Conservation (phyloP, 1,140 invertebrate genomes). For the Lamellibrachia luymesi region DNA sequence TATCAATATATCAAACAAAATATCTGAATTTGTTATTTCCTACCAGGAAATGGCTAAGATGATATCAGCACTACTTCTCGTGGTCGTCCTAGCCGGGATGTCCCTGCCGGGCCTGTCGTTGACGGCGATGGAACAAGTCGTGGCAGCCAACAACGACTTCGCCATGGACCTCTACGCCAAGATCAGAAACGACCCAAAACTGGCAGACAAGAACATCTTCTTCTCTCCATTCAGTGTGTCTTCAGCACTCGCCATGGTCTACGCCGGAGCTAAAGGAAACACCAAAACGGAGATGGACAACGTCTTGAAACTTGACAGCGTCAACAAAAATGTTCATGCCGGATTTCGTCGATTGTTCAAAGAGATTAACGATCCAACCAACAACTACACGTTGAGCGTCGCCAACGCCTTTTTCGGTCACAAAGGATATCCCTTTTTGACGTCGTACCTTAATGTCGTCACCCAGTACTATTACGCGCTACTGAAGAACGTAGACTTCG, state of each 20-base stretch:
- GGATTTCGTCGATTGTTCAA: conserved; percentile 1
- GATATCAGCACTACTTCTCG: not conserved
- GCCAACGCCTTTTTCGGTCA: conserved; percentile 15
- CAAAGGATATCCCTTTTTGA: not conserved
- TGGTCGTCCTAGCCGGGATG: not conserved
- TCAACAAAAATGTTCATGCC: not conserved
- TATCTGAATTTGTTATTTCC: not conserved
- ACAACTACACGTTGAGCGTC: not conserved
- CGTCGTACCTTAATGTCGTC: conserved; percentile 6
- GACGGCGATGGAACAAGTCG: not conserved
- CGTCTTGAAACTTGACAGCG: not conserved
- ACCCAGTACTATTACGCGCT: not conserved
- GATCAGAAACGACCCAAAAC: not conserved
- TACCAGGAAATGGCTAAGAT: not conserved
- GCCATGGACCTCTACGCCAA: conserved; percentile 12
- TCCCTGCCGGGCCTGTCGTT: not conserved
- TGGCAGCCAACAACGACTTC: conserved; percentile 19
- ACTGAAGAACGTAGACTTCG: conserved; percentile 22
- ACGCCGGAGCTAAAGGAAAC: conserved; percentile 15
- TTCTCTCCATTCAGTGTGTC: conserved; percentile 22
- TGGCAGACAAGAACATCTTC: conserved; percentile 8
- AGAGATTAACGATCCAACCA: not conserved
- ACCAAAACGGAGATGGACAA: conserved; percentile 13
- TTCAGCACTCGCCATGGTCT: conserved; percentile 16
- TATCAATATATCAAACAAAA: not conserved